Base-by-base conservation (phyloP, 2,888 invertebrate genomes). In the Caenorhabditis drosophilae region DNA sequence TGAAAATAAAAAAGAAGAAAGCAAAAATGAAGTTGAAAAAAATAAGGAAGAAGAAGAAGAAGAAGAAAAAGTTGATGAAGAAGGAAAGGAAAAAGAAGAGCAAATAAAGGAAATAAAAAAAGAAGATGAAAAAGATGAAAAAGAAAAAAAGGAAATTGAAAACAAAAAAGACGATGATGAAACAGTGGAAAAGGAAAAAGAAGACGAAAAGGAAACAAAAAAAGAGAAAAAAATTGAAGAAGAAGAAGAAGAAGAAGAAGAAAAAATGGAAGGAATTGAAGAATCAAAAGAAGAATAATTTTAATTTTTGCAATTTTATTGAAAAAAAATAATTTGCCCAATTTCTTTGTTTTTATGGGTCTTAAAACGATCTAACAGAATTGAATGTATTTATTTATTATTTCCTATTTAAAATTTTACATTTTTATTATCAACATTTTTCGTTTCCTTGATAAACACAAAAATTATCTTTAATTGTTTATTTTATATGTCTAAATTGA, bases 251-350 rank as follows among this genome's bases (percentile, higher is more conserved):
- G 26, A 25, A 42, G 25, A 45, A 51, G 50, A 49, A 25, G 27
- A 44, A 38, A 41, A 34, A 16, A 23, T 46, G 45, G 36, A 16
- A 11, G 20, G 26, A 16, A 42, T 25, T 4, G 56, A 56, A 31
- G 44, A 49, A 20, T 35, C 25, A 27, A 36, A 42, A 25, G 44
- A 44, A 26, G 42, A 36, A 35, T 16, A 31, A 7, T 18, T 16
- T 2, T 20, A 1, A 40, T 23, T 15, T n/a, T n/a, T n/a, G n/a
- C n/a, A n/a, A n/a, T n/a, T n/a, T n/a, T n/a, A n/a, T n/a, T n/a
- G n/a, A n/a, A n/a, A 35, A 42, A 35, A 47, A 55, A 25, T 27
- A 49, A 40, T 42, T 36, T 54, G 27, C 47, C 31, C 15, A 55
- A 46, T n/a, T 15, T 16, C 22, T 51, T 41, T 4, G 31, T 31